Percentiles rank a stretch among this genome's conserved stretches.
These are phyloP conservation scores for Corbicula japonica DNA, from an alignment of 2,888 invertebrate species.

Conservation along the genomic window DNA sequence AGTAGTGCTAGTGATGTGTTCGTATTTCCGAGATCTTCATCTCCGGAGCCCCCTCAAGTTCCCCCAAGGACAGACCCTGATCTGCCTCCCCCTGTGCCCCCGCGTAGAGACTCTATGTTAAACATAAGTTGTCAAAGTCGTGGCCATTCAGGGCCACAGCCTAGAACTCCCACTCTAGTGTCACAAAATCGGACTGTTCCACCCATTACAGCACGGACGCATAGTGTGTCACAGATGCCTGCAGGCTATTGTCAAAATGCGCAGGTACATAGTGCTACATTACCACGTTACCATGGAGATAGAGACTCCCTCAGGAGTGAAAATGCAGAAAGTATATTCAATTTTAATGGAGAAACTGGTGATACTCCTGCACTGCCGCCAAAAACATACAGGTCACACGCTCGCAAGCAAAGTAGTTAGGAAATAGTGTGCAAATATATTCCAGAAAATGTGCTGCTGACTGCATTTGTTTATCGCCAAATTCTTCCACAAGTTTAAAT, in stretches of 20 bases:
- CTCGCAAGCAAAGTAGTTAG: slow-evolving; percentile 81
- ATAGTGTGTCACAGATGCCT: slow-evolving; percentile 74
- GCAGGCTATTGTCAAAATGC: slow-evolving; percentile 63
- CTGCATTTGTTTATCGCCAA: neutral
- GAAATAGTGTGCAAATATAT: slow-evolving; percentile 5
- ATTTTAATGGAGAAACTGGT: slow-evolving; percentile 75
- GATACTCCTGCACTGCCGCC: slow-evolving; percentile 84
- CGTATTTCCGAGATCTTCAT: slow-evolving; percentile 72
- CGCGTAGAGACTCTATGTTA: slow-evolving; percentile 87
- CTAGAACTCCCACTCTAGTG: slow-evolving; percentile 56
- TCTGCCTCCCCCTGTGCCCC: slow-evolving; percentile 90
- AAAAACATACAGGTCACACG: slow-evolving; percentile 82
- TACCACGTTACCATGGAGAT: slow-evolving; percentile 77
- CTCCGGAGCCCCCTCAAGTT: slow-evolving; percentile 90
- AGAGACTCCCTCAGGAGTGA: slow-evolving; percentile 63
- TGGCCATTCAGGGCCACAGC: slow-evolving; percentile 45
- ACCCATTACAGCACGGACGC: slow-evolving; percentile 68
- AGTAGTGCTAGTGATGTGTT: slow-evolving; percentile 82
- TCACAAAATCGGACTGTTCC: slow-evolving; percentile 42
- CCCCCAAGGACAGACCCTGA: slow-evolving; percentile 89
- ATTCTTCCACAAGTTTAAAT: no score
- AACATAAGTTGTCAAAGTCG: slow-evolving; percentile 54
- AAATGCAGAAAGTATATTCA: slow-evolving; percentile 67
- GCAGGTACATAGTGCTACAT: slow-evolving; percentile 73
- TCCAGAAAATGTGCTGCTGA: neutral